Evolutionary conservation across 2,888 invertebrate genomes (phyloP), one percentile per base, ranked within the genome.

Genomic region (Laspeyria flexula): DNA sequence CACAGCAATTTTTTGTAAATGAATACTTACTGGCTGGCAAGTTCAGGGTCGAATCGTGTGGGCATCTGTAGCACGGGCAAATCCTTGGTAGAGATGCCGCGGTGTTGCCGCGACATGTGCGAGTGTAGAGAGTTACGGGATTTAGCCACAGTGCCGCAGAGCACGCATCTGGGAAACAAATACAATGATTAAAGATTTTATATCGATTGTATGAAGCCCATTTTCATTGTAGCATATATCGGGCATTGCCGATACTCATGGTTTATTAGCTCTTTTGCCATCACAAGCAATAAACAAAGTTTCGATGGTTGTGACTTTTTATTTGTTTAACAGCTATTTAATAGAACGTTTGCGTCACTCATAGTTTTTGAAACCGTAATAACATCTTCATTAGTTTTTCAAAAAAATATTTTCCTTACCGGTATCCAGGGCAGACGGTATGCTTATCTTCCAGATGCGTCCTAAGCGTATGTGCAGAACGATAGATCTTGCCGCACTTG

Each of bases 371-470:
- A n/a, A n/a, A n/a, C n/a, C n/a, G n/a, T n/a, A n/a, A n/a, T n/a
- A n/a, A n/a, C n/a, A n/a, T n/a, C n/a, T n/a, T n/a, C 21, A 21
- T 21, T 21, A 3, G 21, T 21, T 7, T 25, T 25, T 7, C 1
- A 25, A 25, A 6, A 25, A 7, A 1, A n/a, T 1, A 13, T 31
- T 6, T 5, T 31, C 31, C 77, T 76, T 47, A 92, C 93, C 93
- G 94, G 81, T 97, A 98, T 43, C 98, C 98, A 0, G 97, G 97
- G 80, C 98, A 98, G 74, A 97, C 95, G 27, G 98, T 98, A 86
- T 98, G 98, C 81, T 98, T 98, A 83, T 98, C 98, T 85, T 98
- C 98, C 60, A 98, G 93, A 86, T 98, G 98, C 21, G 98, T 98
- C 61, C 97, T 94, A 69, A 98, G 92, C 10, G 98, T 98, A 88